Base-by-base conservation (phyloP, 2,888 invertebrate genomes). In the Harpalus rufipes region DNA sequence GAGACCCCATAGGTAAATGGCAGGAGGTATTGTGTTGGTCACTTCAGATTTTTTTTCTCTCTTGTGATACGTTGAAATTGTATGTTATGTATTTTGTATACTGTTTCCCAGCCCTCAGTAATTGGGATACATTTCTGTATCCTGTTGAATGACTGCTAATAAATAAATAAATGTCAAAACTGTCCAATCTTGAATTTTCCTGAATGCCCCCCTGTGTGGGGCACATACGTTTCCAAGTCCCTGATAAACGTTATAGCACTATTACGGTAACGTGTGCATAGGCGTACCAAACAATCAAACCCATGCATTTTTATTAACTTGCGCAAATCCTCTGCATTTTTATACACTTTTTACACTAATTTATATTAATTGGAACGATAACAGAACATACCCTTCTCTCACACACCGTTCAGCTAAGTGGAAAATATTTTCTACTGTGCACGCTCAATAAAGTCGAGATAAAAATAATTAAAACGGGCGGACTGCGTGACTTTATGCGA, bases 281-380 rank as follows among this genome's bases (percentile, higher is more conserved):
- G 68, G 68, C 68, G 39, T 39, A 68, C 32, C 68, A 68, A 68
- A 68, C 39, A 63, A 63, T 63, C 63, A 63, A 12, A 63, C n/a
- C 68, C 39, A 68, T 68, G 68, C 68, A 68, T 68, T 68, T 68
- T 68, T 68, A 68, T 68, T 68, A 68, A 39, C 14, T 39, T 39
- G 25, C 14, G 32, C 39, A 68, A 68, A 68, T 68, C 68, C 32
- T 3, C 41, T 32, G 32, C 39, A 39, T 14, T 68, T 68, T 39
- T 68, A 32, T 32, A 68, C 32, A 68, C 68, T 32, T 68, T 68
- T 68, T 68, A 68, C 1, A n/a, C 68, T 68, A 68, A 68, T 68
- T 68, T 68, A 68, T 68, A 68, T 68, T 68, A 68, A 68, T 68
- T 68, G n/a, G 14, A 39, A 32, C 68, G 68, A 68, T 68, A 68